Base-by-base conservation (phyloP, 2,113 vertebrate species). In the Chascanopsetta lugubris region DNA sequence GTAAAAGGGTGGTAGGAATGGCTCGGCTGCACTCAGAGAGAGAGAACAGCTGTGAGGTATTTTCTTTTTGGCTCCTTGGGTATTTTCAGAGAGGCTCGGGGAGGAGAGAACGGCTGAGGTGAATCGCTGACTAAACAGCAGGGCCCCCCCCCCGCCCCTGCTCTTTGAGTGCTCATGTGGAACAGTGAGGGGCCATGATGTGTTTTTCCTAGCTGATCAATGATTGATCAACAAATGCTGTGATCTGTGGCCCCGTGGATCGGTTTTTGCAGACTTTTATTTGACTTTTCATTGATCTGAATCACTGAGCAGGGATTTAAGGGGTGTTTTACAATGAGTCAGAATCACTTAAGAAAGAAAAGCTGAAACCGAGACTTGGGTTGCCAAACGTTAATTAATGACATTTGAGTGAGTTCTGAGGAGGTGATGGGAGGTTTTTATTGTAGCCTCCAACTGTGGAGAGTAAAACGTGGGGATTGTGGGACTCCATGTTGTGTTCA, bases 11-110 rank as follows among this genome's bases (percentile, higher is more conserved):
- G 72, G 49, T 69, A 71, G 60, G 74, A 88, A 80, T 75, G 74
- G 66, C 65, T 72, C 57, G 77, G 64, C 69, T 71, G 69, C 71
- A n/a, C n/a, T n/a, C n/a, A n/a, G n/a, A n/a, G n/a, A 65, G 32
- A 77, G 62, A 10, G 75, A 86, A 85, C 89, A 90, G 89, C 85
- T 90, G 88, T 82, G 87, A 85, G 84, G 79, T 87, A 83, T 90
- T 90, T 90, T 88, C 85, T 86, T 87, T 87, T 78, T 76, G 85
- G 83, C 84, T 89, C 68, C 77, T 80, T 80, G 73, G 80, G 74
- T 86, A 87, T 89, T 88, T 86, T 80, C 61, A 79, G 73, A 45
- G 45, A 77, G 72, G 67, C 62, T 72, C 51, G 45, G 57, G 65
- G 69, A 58, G 76, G 46, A 82, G 79, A 84, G 75, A 72, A 74